phyloP scores from a whole-genome alignment of 2,888 invertebrate species.

The Metopia argyrocephala region DNA sequence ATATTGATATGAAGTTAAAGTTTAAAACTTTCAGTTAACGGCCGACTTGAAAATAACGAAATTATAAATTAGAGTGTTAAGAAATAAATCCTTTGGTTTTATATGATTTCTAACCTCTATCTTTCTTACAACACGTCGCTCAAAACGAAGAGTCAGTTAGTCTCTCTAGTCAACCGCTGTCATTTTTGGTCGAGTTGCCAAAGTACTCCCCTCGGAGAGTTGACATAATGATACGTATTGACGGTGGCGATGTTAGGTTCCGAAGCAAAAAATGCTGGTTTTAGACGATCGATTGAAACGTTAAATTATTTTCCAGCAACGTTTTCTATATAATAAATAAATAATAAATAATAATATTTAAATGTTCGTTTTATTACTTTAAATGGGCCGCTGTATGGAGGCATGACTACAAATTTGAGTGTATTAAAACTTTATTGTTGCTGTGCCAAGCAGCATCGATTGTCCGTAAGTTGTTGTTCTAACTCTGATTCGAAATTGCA shows the following conservation, averaged over 20 bases:
- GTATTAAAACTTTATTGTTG: neutral
- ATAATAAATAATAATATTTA: no score
- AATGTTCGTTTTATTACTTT: conserved; percentile 49
- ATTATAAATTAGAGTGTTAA: no score
- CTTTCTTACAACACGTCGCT: no score
- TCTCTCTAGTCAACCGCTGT: no score
- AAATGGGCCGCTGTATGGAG: conserved; percentile 64
- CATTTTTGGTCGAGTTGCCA: neutral
- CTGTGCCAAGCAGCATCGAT: conserved; percentile 16
- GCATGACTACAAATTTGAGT: conserved; percentile 2
- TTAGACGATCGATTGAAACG: conserved; percentile 24
- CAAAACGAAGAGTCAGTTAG: no score
- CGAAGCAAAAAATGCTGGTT: conserved; percentile 15
- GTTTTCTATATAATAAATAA: conserved; percentile 6
- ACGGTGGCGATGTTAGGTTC: neutral
- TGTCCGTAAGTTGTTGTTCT: neutral
- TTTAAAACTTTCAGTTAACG: no score
- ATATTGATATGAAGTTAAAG: no score
- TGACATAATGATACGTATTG: neutral
- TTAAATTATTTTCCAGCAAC: neutral
- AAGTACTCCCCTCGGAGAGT: neutral
- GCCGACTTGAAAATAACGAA: no score
- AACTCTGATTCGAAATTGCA: neutral
- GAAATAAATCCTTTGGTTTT: no score
- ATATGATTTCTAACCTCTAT: no score